Conservation (phyloP, 2,888 invertebrate species). For the Drosophila peninsularis region DNA sequence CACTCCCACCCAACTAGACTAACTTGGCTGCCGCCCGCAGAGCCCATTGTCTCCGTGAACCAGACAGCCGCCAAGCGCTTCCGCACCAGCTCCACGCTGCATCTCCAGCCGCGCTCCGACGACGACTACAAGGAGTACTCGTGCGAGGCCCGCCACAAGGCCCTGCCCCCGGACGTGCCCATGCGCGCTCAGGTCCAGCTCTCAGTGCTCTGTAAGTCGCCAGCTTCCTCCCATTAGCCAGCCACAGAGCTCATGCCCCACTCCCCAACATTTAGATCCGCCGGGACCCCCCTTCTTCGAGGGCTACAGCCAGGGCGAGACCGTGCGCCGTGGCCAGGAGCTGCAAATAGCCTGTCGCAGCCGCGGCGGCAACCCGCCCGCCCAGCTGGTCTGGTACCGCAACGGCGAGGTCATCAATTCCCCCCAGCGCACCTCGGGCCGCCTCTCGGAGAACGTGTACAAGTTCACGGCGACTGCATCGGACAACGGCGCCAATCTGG, state of each 20-base stretch:
- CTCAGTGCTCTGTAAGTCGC: slow-evolving; percentile 82
- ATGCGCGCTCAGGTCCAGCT: slow-evolving; percentile 83
- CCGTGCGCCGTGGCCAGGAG: slow-evolving; percentile 80
- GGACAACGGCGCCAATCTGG: slow-evolving; percentile 80
- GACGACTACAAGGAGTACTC: slow-evolving; percentile 83
- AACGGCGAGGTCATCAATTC: slow-evolving; percentile 80
- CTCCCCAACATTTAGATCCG: slow-evolving; percentile 66
- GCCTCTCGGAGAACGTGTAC: slow-evolving; percentile 82
- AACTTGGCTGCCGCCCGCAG: slow-evolving; percentile 34
- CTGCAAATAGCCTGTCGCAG: slow-evolving; percentile 83
- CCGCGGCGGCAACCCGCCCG: slow-evolving; percentile 83
- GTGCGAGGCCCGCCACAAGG: slow-evolving; percentile 82
- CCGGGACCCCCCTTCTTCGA: slow-evolving; percentile 83
- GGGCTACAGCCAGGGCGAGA: slow-evolving; percentile 81
- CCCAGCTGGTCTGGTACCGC: slow-evolving; percentile 82
- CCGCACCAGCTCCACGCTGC: slow-evolving; percentile 77
- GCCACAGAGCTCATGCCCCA: not conserved
- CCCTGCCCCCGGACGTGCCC: slow-evolving; percentile 82
- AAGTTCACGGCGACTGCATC: slow-evolving; percentile 77
- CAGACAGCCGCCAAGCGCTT: slow-evolving; percentile 79
- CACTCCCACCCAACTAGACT: not conserved
- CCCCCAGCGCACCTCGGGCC: slow-evolving; percentile 83
- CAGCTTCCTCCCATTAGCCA: too few species aligned
- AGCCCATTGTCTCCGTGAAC: slow-evolving; percentile 76
- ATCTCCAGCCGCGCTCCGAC: slow-evolving; percentile 79